Evolutionary conservation across 2,113 vertebrate species (phyloP).

Genomic region (Phoxinus phoxinus): DNA sequence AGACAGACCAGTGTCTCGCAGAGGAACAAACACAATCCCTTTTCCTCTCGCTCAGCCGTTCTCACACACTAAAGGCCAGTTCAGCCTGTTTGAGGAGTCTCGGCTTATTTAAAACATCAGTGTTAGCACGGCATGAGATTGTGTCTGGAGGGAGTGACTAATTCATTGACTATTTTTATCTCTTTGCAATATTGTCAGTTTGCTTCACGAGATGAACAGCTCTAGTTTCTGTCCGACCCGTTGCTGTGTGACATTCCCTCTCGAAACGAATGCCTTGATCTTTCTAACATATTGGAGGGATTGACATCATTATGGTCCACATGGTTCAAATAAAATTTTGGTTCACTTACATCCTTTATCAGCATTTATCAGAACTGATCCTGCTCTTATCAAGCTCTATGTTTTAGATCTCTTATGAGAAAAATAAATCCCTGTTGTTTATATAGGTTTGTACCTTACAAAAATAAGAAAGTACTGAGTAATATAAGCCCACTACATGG

Average conservation of each 20-base stretch:
- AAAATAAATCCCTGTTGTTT: not conserved
- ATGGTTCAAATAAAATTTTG: not conserved
- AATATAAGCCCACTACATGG: too few species aligned
- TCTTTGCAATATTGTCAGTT: not conserved
- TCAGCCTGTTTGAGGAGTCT: slow-evolving; percentile 46
- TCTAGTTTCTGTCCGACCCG: not conserved
- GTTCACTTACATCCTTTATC: not conserved
- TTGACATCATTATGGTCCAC: not conserved
- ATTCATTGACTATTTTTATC: slow-evolving; percentile 9
- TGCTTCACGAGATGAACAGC: not conserved
- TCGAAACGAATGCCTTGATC: not conserved
- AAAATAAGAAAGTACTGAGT: not conserved
- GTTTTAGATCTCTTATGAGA: not conserved
- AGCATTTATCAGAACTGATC: not conserved
- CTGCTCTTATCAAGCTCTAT: not conserved
- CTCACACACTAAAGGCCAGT: slow-evolving; percentile 41
- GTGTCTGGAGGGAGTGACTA: slow-evolving; percentile 19
- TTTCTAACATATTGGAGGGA: not conserved
- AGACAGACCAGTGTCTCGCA: slow-evolving; percentile 60
- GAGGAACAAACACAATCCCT: slow-evolving; percentile 57
- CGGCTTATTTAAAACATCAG: slow-evolving; percentile 37
- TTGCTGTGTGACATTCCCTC: not conserved
- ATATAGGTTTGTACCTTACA: not conserved
- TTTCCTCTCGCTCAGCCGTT: slow-evolving; percentile 22
- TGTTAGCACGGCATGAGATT: not conserved